Evolutionary conservation across 2,888 invertebrate species (phyloP).

Genomic region (Dascillus cervinus): DNA sequence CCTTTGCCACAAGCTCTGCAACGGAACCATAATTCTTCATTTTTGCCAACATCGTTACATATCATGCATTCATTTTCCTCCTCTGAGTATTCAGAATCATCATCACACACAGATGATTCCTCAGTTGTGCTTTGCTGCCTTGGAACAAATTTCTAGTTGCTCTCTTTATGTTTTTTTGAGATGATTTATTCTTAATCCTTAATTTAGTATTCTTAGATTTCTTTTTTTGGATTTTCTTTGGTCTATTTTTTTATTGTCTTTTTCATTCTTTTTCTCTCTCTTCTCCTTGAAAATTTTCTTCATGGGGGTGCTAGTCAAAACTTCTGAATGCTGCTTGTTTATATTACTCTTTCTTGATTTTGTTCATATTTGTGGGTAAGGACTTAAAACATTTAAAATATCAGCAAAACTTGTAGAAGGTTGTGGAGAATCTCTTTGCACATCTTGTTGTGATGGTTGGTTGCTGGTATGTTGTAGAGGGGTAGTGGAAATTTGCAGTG

Average conservation of each 20-base stretch:
- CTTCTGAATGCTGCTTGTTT: too few species aligned
- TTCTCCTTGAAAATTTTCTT: conserved; percentile 5
- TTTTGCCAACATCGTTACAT: too few species aligned
- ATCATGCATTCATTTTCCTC: too few species aligned
- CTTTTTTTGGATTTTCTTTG: too few species aligned
- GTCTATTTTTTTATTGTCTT: conserved; percentile 2
- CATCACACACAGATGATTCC: conserved; percentile 1
- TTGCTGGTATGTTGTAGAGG: neutral
- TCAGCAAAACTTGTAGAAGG: conserved; percentile 1
- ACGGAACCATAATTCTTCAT: too few species aligned
- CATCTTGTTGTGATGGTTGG: conserved; percentile 3
- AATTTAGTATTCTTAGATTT: conserved; percentile 1
- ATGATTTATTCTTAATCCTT: conserved; percentile 1
- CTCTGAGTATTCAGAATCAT: too few species aligned
- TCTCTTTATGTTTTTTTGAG: too few species aligned
- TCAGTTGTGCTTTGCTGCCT: neutral
- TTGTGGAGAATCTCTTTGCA: conserved; percentile 2
- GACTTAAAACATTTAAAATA: too few species aligned
- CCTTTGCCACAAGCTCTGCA: too few species aligned
- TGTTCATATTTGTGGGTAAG: too few species aligned
- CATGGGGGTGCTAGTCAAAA: conserved; percentile 10
- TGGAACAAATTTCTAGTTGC: too few species aligned
- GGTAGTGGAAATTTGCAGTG: conserved; percentile 2
- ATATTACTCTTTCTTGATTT: too few species aligned
- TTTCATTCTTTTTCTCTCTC: conserved; percentile 8